Evolutionary conservation across 2,888 invertebrate genomes (phyloP).

Genomic region (Cryptus armator): DNA sequence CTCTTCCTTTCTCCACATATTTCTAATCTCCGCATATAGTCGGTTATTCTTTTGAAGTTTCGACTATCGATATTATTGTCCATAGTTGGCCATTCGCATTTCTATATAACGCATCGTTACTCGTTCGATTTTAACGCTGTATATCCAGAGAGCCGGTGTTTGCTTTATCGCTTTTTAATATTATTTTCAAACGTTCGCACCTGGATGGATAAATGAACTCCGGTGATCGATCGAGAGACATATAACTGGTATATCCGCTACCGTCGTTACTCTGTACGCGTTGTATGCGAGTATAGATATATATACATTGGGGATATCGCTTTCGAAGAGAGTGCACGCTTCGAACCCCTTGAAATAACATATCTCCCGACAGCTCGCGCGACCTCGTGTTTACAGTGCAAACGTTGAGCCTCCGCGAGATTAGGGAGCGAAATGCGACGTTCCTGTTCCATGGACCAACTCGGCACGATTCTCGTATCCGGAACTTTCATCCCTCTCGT

Average conservation of each 20-base stretch:
- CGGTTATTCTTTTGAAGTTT: slow-evolving; percentile 32
- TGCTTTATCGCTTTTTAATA: slow-evolving; percentile 75
- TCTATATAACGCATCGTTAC: neutral
- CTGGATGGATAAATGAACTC: slow-evolving; percentile 64
- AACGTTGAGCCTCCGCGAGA: slow-evolving; percentile 70
- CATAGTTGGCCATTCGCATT: neutral
- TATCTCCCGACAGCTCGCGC: slow-evolving; percentile 74
- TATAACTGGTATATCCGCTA: slow-evolving; percentile 27
- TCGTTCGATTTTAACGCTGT: neutral
- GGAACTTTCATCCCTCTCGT: slow-evolving; percentile 14
- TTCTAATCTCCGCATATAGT: slow-evolving; percentile 17
- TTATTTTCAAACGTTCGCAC: slow-evolving; percentile 71
- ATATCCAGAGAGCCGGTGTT: slow-evolving; percentile 60
- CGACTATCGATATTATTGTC: slow-evolving; percentile 9
- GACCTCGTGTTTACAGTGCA: slow-evolving; percentile 75
- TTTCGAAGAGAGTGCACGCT: slow-evolving; percentile 70
- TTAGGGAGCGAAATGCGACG: slow-evolving; percentile 59
- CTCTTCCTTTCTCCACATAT: slow-evolving; percentile 53
- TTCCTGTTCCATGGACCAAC: neutral
- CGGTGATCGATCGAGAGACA: slow-evolving; percentile 44
- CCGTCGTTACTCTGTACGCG: neutral
- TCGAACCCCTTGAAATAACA: slow-evolving; percentile 78
- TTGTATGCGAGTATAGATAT: slow-evolving; percentile 1
- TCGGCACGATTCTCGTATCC: slow-evolving; percentile 13
- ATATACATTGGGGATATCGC: slow-evolving; percentile 72